A percentile compares a stretch with the other conserved stretches of the same genome.
phyloP scores from a whole-genome alignment of 2,113 vertebrate species.

The Pterophyllum scalare region DNA sequence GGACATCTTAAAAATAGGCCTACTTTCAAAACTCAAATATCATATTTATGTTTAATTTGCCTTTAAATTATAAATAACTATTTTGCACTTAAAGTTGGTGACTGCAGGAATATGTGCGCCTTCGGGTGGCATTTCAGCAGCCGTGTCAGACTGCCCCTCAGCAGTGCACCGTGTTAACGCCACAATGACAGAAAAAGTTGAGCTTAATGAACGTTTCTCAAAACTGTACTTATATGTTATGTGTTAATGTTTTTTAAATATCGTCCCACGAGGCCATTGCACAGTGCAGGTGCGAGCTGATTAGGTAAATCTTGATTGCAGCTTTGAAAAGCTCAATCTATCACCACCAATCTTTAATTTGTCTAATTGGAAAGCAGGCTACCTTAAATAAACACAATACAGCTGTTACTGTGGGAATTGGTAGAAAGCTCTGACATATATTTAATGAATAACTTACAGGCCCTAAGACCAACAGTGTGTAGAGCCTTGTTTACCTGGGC shows the following conservation, averaged over 20 bases:
- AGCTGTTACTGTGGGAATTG: slow-evolving; percentile 38
- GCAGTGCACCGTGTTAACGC: not conserved
- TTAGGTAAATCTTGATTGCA: slow-evolving; percentile 35
- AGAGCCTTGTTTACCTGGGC: slow-evolving; percentile 72
- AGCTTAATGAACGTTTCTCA: not conserved
- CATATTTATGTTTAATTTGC: slow-evolving; percentile 15
- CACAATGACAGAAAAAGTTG: not conserved
- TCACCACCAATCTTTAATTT: slow-evolving; percentile 35
- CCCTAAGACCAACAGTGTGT: slow-evolving; percentile 44
- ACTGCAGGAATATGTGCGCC: slow-evolving; percentile 1
- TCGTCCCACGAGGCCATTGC: not conserved
- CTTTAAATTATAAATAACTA: not conserved
- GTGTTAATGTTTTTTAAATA: not conserved
- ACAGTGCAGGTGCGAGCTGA: not conserved
- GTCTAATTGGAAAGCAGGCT: slow-evolving; percentile 38
- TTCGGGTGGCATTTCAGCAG: not conserved
- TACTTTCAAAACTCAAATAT: slow-evolving; percentile 17
- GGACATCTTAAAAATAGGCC: slow-evolving; percentile 8
- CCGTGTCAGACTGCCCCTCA: not conserved
- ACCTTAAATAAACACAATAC: slow-evolving; percentile 44
- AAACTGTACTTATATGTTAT: not conserved
- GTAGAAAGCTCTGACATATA: slow-evolving; percentile 53
- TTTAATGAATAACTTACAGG: slow-evolving; percentile 75
- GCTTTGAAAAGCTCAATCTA: slow-evolving; percentile 34
- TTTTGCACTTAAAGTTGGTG: not conserved